Evolutionary conservation across 2,113 vertebrate genomes (phyloP), one percentile per base, ranked within the genome.

Genomic region (Gallinago paraguaiae): DNA sequence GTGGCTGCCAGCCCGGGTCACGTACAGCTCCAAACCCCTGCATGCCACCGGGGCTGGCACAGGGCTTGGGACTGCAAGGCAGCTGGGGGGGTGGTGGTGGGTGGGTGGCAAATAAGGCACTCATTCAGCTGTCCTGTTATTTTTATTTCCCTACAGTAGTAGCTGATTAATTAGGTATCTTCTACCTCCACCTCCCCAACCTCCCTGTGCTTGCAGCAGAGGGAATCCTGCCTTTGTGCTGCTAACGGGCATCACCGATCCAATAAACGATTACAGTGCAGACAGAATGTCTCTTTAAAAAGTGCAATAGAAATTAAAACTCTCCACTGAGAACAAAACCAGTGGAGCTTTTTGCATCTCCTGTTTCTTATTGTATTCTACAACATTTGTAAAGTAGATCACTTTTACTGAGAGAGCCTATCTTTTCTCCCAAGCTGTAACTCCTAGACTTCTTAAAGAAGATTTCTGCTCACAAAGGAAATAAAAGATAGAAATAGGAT

Each of bases 381-480:
- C 90, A 82, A 84, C 81, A 75, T 93, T 93, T 93, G 83, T 77
- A 78, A 93, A 92, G 83, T 56, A 91, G 92, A 92, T 81, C 82
- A 82, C 71, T 92, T 88, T 39, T 81, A 90, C 77, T 19, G 2
- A 68, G 89, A 67, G 77, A 84, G 70, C 78, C 63, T 67, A 57
- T 75, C 92, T 94, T 77, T 69, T 88, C 77, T 95, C 88, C 77
- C 81, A 76, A 69, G 77, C 46, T 84, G 70, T 69, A 89, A 82
- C 90, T 95, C 86, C 68, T 76, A 65, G 53, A 56, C 74, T 88
- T 79, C 94, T 93, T 89, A 77, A 75, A 88, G 86, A 91, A 90
- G 83, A 93, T 93, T 94, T 93, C 86, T 72, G 41, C 81, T 92
- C 92, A 89, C 90, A 89, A 72, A 96, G 91, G 96, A 94, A 91